These are phyloP conservation scores for Urocolius indicus DNA, from an alignment of 2,113 vertebrate species.

Conservation along the genomic window DNA sequence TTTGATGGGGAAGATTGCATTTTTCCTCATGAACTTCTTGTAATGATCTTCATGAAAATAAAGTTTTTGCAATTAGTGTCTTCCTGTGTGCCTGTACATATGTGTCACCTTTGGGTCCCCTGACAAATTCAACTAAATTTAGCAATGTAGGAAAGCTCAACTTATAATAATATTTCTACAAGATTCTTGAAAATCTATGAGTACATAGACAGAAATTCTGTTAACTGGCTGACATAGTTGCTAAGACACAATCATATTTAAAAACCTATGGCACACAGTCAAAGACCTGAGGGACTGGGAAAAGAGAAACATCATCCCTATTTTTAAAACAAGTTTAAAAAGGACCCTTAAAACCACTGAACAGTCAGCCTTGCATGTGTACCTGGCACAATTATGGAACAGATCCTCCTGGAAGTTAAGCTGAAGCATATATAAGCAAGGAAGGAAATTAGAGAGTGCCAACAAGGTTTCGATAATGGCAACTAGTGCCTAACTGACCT, in stretches of 20 bases:
- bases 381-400: fast-evolving
- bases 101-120: neutral
- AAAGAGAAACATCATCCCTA: neutral
- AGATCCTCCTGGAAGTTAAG: neutral
- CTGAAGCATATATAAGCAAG: neutral
- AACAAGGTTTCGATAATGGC: neutral
- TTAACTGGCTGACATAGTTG: neutral
- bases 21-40: neutral
- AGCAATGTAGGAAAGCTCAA: neutral
- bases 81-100: neutral
- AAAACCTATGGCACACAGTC: neutral
- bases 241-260: neutral
- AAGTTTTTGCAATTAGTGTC: neutral
- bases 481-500: neutral
- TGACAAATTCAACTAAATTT: neutral
- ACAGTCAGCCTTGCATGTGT: neutral
- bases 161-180: neutral
- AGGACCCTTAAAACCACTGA: neutral
- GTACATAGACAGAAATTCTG: neutral
- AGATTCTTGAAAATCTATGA: neutral
- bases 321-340: neutral
- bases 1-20: neutral
- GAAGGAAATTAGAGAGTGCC: neutral
- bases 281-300: neutral
- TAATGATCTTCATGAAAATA: neutral